Base-by-base conservation (phyloP, 2,888 invertebrate species). In the Pherbina coryleti region DNA sequence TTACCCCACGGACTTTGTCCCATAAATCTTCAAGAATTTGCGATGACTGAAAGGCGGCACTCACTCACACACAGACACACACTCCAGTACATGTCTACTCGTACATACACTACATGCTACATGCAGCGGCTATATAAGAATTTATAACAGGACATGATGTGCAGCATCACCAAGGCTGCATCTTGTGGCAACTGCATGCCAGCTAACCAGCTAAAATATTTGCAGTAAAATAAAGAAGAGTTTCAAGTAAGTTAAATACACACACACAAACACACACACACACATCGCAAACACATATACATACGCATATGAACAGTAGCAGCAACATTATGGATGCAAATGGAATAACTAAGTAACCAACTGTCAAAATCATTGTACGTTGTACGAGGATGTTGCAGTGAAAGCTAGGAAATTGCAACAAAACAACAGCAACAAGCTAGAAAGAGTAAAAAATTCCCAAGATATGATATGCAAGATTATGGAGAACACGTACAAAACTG, bases 261-360 rank as follows among this genome's bases (percentile, higher is more conserved):
- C 51, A 66, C 37, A 34, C 71, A 31, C 69, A 4, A 5, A 25
- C 7, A 28, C 28, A 55, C 5, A 25, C 8, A 28, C 71, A 64
- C 28, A 28, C 64, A n/a, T n/a, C n/a, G n/a, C n/a, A 60, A 25
- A 22, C 22, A 25, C 14, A 71, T 34, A 28, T 0, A 71, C 17
- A 55, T 25, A 37, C 25, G 70, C 34, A 44, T 25, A 53, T 9
- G n/a, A 0, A 44, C 37, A 69, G 22, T 3, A 22, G 69, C 69
- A 64, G 64, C 28, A 28, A 34, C 84, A 85, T 86, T 86, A 86
- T 80, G 82, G 82, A 85, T 86, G 86, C 86, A 86, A 85, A 86
- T 83, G 84, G 81, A 82, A 84, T 84, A 83, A 83, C 80, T 80
- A 81, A 86, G 83, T 85, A 85, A 86, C 83, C 83, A 85, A 86